phyloP scores from a whole-genome alignment of 2,113 vertebrate genomes.

The Malurus melanocephalus region DNA sequence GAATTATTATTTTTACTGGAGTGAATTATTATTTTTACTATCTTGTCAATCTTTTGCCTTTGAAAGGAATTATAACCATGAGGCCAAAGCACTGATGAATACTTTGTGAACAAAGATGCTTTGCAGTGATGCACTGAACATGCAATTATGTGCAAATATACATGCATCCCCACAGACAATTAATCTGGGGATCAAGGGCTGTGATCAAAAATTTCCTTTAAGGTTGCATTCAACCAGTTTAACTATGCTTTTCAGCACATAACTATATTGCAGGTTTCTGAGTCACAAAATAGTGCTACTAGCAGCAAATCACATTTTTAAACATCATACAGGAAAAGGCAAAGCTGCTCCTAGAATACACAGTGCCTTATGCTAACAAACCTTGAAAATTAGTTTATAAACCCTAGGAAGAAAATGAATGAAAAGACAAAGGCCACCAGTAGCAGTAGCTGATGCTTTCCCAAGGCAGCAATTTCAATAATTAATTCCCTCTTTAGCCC shows the following conservation, averaged over 20 bases:
- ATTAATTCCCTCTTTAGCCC: not conserved
- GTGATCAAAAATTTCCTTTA: not conserved
- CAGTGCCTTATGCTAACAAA: not conserved
- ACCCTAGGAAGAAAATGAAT: not conserved
- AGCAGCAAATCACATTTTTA: not conserved
- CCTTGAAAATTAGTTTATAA: not conserved
- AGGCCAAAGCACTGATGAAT: not conserved
- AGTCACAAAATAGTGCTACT: not conserved
- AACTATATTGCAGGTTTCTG: not conserved
- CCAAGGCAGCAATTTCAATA: not conserved
- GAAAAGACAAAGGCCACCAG: not conserved
- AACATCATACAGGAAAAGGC: not conserved
- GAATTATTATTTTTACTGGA: not conserved
- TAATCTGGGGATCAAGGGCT: not conserved
- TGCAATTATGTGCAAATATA: slow-evolving; percentile 1
- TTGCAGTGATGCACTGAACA: not conserved
- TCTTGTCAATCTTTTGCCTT: not conserved
- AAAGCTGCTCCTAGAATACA: not conserved
- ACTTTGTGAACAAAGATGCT: slow-evolving; percentile 10
- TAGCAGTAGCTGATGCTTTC: not conserved
- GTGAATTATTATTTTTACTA: not conserved
- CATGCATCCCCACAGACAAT: not conserved
- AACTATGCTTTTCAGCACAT: not conserved
- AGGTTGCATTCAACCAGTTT: not conserved
- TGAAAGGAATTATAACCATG: not conserved